Evolutionary conservation across 30 jellyfish, hydroid and myxozoan species (phyloP), one percentile per base, ranked within the genome.

Genomic region (Cassiopea xamachana): DNA sequence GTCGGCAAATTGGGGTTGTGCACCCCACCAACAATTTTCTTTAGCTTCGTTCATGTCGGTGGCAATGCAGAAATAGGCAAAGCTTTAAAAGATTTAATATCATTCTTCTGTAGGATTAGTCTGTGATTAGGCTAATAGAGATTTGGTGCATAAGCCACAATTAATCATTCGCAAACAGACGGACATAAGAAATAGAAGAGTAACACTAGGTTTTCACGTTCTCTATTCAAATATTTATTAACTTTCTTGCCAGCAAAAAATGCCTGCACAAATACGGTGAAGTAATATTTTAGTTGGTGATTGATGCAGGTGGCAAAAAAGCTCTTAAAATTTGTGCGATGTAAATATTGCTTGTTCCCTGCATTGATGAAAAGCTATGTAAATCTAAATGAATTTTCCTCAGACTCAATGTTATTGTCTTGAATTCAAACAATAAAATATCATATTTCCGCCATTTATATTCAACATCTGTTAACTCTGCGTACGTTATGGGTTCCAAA

Each of bases 251-350:
- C 45, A 46, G 76, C 47, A 49, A 17, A 79, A 48, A 73, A 84
- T 84, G 85, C 76, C 92, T 84, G 84, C 79, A 50, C 85, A 84
- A 84, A 84, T 59, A 84, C 18, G 92, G 9, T 19, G 84, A 44
- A 39, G 92, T 48, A 84, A 84, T 84, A 72, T 84, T 84, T 84
- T 84, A 73, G 85, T 72, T 15, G 58, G 45, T 71, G 85, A 84
- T 84, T 84, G 85, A 71, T 48, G 92, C 92, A 58, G 84, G 62
- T 69, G 78, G 1, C 92, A 67, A 84, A 79, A 79, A 46, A 48
- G 85, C 71, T 60, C 18, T 48, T 16, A 55, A 78, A 78, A 75
- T 48, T 47, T 78, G 46, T 2, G 48, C 87, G 71, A 59, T 51
- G 71, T 51, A 78, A 78, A 78, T 69, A 78, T 46, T 48, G 27